Percentiles rank a stretch among this genome's conserved stretches.
Evolutionary conservation across 2,797 vertebrate species (phyloP).

Genomic region (Cygnus olor): DNA sequence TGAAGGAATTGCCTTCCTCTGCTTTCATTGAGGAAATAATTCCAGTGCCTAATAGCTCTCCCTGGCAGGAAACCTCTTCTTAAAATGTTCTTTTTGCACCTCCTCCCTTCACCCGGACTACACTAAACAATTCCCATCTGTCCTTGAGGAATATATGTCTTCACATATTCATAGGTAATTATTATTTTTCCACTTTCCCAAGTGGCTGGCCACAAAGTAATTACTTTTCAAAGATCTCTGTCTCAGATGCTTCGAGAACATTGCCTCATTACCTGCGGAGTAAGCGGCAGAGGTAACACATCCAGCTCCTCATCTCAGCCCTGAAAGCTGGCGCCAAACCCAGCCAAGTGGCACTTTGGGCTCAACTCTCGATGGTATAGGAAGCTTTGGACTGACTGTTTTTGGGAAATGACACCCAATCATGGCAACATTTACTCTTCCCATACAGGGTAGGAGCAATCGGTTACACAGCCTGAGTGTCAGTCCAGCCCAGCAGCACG

Average conservation of each 20-base stretch:
- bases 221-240: slow-evolving; percentile 27
- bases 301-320: neutral
- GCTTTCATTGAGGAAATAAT: slow-evolving; percentile 71
- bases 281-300: neutral
- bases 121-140: slow-evolving; percentile 28
- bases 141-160: slow-evolving; percentile 44
- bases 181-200: slow-evolving; percentile 52
- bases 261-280: slow-evolving; percentile 26
- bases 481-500: neutral
- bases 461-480: neutral
- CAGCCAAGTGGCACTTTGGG: neutral
- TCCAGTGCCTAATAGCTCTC: slow-evolving; percentile 64
- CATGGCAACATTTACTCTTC: neutral
- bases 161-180: slow-evolving; percentile 49
- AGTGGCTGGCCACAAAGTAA: neutral
- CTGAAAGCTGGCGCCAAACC: neutral
- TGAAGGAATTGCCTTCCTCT: slow-evolving; percentile 64
- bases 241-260: slow-evolving; percentile 34
- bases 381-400: neutral
- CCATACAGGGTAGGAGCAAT: neutral
- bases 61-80: slow-evolving; percentile 56
- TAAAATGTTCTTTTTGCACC: slow-evolving; percentile 61
- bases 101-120: slow-evolving; percentile 37
- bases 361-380: neutral
- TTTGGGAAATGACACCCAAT: neutral